phyloP scores from a whole-genome alignment of 2,888 invertebrate species.

The Cactoblastis cactorum region DNA sequence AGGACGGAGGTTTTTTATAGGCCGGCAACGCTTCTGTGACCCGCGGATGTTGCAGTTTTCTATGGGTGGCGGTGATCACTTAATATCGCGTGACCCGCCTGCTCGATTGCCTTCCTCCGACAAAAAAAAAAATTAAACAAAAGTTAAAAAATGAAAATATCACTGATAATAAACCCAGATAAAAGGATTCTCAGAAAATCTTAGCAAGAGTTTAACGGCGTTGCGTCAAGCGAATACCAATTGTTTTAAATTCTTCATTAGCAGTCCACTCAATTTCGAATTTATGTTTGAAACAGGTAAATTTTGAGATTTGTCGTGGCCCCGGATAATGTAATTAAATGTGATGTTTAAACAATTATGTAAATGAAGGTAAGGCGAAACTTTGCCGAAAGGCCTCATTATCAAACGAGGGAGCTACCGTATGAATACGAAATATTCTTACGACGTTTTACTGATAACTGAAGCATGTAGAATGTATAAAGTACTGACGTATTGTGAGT shows the following conservation, averaged over 20 bases:
- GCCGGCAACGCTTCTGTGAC: too few relatives aligned
- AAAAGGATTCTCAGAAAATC: neutral
- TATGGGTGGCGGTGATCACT: too few relatives aligned
- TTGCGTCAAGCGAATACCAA: conserved; percentile 19
- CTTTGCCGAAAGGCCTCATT: conserved; percentile 47
- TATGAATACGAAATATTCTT: conserved; percentile 34
- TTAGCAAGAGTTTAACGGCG: conserved; percentile 5
- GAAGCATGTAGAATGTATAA: neutral
- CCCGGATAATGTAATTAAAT: conserved; percentile 48
- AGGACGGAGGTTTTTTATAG: too few relatives aligned
- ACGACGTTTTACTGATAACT: conserved; percentile 16
- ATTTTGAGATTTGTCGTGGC: conserved; percentile 40
- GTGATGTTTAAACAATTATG: conserved; percentile 61
- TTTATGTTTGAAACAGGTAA: conserved; percentile 40
- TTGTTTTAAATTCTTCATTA: conserved; percentile 25
- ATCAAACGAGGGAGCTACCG: conserved; percentile 37
- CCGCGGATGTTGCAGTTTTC: too few relatives aligned
- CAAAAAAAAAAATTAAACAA: too few relatives aligned
- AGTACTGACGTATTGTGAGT: too few relatives aligned
- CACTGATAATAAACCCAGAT: too few relatives aligned
- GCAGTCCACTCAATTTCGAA: conserved; percentile 31
- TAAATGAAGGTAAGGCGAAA: conserved; percentile 45
- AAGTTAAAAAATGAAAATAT: too few relatives aligned
- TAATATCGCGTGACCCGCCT: too few relatives aligned
- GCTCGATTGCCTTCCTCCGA: too few relatives aligned